Conservation (phyloP, 2,797 vertebrate genomes). For the Sciurus carolinensis region DNA sequence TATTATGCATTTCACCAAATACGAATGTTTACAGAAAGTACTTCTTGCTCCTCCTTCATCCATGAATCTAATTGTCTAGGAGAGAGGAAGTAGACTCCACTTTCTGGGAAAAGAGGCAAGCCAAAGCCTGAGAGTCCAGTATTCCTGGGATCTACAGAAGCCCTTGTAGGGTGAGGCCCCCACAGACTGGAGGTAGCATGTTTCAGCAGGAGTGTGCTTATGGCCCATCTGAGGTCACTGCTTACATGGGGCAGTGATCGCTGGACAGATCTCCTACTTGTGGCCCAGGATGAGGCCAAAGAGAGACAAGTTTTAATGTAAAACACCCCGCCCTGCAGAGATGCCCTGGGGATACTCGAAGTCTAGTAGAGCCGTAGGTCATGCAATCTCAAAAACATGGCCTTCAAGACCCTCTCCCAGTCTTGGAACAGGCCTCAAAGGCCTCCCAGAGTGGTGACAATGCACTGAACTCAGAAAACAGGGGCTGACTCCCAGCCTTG, state of each 20-base stretch:
- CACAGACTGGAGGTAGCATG: accelerated
- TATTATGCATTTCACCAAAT: conserved; percentile 54
- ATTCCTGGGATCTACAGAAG: not conserved
- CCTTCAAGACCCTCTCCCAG: not conserved
- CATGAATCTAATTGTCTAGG: conserved; percentile 51
- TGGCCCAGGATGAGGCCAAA: not conserved
- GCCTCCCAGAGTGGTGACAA: not conserved
- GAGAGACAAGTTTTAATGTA: not conserved
- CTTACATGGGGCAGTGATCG: not conserved
- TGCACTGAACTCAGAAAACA: not conserved
- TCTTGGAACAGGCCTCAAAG: not conserved
- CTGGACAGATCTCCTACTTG: not conserved
- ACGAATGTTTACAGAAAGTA: conserved; percentile 70
- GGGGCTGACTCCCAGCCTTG: not conserved
- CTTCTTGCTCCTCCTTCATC: conserved; percentile 57
- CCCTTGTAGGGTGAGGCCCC: not conserved
- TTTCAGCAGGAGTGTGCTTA: not conserved
- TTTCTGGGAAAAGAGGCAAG: conserved; percentile 22
- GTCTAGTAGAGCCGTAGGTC: not conserved
- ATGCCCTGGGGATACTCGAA: not conserved
- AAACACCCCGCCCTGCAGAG: not conserved
- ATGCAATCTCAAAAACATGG: not conserved
- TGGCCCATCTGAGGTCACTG: not conserved
- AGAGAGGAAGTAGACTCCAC: not conserved
- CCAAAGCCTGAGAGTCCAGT: not conserved